These are phyloP conservation scores for Luperina testacea DNA, from an alignment of 2,888 invertebrate genomes.

Conservation along the genomic window DNA sequence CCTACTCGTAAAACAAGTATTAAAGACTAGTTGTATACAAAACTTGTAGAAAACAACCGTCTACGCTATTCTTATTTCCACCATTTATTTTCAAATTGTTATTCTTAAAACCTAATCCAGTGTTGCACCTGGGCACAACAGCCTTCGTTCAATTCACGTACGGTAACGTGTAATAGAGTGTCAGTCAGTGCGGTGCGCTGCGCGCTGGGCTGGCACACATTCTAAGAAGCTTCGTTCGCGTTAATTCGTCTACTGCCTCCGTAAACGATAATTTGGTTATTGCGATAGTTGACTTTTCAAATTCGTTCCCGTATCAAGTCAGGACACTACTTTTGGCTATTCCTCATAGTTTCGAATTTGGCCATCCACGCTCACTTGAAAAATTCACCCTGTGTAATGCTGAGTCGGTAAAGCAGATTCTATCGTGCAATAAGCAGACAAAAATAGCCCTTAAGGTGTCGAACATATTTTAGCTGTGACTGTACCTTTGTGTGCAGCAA, in stretches of 20 bases:
- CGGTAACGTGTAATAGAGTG: not conserved
- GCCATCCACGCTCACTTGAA: too few species aligned
- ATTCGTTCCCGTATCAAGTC: not conserved
- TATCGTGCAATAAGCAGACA: not conserved
- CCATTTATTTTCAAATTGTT: not conserved
- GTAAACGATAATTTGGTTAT: not conserved
- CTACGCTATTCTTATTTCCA: not conserved
- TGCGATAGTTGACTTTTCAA: not conserved
- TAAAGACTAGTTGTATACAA: not conserved
- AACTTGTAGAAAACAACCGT: not conserved
- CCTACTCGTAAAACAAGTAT: not conserved
- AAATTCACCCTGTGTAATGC: too few species aligned
- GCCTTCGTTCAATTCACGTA: not conserved
- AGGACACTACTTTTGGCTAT: not conserved
- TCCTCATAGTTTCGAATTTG: too few species aligned
- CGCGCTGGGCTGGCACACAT: not conserved
- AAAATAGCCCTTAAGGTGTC: not conserved
- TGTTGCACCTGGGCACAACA: not conserved
- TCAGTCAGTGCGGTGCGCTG: not conserved
- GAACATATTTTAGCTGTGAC: not conserved
- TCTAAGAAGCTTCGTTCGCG: not conserved
- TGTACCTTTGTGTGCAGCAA: not conserved
- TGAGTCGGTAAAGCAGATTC: not conserved
- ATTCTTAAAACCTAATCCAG: slow-evolving; percentile 5
- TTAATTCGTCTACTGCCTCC: not conserved